Base-by-base conservation (phyloP, 2,888 invertebrate genomes). In the Agrenia bidenticulata region DNA sequence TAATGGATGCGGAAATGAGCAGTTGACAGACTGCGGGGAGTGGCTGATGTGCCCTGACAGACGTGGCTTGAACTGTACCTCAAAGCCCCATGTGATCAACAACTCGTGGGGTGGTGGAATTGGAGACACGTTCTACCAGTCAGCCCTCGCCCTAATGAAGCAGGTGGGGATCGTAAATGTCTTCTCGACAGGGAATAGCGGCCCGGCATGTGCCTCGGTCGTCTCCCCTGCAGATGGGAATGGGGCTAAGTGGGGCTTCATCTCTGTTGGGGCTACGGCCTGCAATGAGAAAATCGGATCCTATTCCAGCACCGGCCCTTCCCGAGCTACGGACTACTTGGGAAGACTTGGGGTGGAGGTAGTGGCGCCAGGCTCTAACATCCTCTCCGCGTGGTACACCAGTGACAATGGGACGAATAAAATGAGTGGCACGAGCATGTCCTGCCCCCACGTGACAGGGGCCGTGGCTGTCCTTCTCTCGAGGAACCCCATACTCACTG, bases 361-460 rank as follows among this genome's bases (percentile, higher is more conserved):
- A 2, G 17, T 32, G 7, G 32, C 27, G 4, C 55, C 55, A 27
- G 55, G 55, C 4, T 11, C 15, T 4, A 23, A n/a, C 37, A 32
- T 55, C 13, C 17, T 13, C 27, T 55, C 55, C 7, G 55, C 55
- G 5, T 55, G 21, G 17, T 4, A 9, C 2, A n/a, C 2, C 23
- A 19, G 13, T n/a, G 32, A 26, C 19, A 27, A 26, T 4, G 5
- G 5, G 21, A 23, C 17, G 4, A 37, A 15, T 4, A 32, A 7
- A 4, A 4, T 55, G 2, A 4, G 4, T 5, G 55, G 55, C 5
- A 55, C 55, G 5, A 55, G 55, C 19, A 24, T 27, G 32, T 5
- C 55, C 13, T n/a, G 17, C 9, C 55, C 55, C 13, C 55, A 55
- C n/a, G 55, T 27, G 5, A 11, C 55, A 2, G 55, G 55, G 2